Percentiles rank a stretch among this genome's conserved stretches.
These are phyloP conservation scores for Henicopernis longicauda DNA, from an alignment of 2,113 vertebrate species.

Conservation along the genomic window DNA sequence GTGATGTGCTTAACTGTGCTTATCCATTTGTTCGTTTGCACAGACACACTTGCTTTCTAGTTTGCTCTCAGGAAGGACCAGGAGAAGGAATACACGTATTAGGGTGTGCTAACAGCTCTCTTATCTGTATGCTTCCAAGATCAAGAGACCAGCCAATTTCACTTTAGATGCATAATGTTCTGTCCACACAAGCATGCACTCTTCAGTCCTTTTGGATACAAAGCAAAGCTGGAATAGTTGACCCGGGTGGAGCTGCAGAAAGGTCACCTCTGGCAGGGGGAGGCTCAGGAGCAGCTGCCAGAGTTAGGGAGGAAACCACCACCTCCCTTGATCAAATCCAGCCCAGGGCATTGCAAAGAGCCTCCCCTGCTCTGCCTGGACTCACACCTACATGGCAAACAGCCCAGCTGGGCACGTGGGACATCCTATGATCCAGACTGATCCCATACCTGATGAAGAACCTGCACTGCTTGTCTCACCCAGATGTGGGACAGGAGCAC, in stretches of 20 bases:
- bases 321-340: not conserved
- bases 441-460: not conserved
- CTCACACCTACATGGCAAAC: not conserved
- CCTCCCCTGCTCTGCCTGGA: not conserved
- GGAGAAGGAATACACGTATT: rapidly evolving
- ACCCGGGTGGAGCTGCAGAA: not conserved
- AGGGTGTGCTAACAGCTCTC: not conserved
- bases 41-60: not conserved
- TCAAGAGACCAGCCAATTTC: not conserved
- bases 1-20: not conserved
- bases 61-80: not conserved
- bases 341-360: not conserved
- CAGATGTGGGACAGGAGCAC: not conserved
- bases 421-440: not conserved
- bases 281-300: not conserved
- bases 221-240: not conserved
- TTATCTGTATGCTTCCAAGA: not conserved
- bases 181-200: not conserved
- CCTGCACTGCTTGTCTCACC: not conserved
- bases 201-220: not conserved
- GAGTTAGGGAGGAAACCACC: not conserved
- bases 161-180: not conserved
- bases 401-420: not conserved
- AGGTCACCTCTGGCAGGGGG: not conserved
- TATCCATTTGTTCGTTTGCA: not conserved